phyloP scores from a whole-genome alignment of 2,888 invertebrate species.

The Lasiommata megera region DNA sequence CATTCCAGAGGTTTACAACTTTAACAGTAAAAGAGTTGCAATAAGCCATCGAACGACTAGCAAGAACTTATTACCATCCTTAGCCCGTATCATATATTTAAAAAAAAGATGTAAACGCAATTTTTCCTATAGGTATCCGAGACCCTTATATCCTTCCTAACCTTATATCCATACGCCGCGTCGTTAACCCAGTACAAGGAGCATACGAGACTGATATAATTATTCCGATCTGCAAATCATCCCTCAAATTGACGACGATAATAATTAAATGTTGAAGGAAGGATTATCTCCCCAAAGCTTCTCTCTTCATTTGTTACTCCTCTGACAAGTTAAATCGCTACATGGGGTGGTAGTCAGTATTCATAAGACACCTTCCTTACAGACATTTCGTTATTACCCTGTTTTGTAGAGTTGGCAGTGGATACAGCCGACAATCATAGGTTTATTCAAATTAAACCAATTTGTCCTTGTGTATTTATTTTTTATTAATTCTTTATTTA shows the following conservation, averaged over 20 bases:
- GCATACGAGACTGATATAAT: slow-evolving; percentile 17
- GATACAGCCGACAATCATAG: slow-evolving; percentile 12
- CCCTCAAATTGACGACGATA: slow-evolving; percentile 39
- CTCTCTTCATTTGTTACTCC: slow-evolving; percentile 58
- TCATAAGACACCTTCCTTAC: slow-evolving; percentile 69
- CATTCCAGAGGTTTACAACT: too few species aligned
- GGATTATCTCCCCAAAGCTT: slow-evolving; percentile 49
- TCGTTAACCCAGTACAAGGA: slow-evolving; percentile 12
- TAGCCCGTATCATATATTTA: too few species aligned
- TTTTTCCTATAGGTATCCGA: too few species aligned
- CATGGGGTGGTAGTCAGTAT: slow-evolving; percentile 64
- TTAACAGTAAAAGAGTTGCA: too few species aligned
- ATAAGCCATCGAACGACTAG: too few species aligned
- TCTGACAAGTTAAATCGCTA: slow-evolving; percentile 73
- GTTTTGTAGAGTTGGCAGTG: slow-evolving; percentile 41
- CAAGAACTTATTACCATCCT: too few species aligned
- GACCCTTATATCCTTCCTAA: too few species aligned
- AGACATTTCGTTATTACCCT: slow-evolving; percentile 57
- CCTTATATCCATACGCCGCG: slow-evolving; percentile 7
- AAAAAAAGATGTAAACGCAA: too few species aligned
- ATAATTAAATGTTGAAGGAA: slow-evolving; percentile 58
- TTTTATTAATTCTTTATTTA: too few species aligned
- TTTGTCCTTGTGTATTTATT: too few species aligned
- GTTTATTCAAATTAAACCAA: too few species aligned
- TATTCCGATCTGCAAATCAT: slow-evolving; percentile 36